phyloP scores from a whole-genome alignment of 1,140 invertebrate species.

The Euglossa dilemma region DNA sequence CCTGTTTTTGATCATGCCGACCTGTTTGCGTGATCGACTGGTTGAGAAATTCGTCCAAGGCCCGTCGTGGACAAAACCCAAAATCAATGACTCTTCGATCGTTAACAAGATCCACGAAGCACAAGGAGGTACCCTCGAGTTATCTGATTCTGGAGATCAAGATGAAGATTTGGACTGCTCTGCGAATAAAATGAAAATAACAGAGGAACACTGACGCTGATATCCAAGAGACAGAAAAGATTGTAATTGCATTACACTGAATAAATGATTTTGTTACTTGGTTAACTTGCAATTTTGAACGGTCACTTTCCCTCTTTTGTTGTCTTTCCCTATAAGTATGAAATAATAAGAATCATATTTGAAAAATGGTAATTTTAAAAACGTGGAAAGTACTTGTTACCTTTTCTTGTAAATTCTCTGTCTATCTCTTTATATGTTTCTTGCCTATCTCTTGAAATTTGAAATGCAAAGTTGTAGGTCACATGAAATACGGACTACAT shows the following conservation, averaged over 20 bases:
- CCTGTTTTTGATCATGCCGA: conserved; percentile 82
- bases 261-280: not conserved
- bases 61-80: conserved; percentile 75
- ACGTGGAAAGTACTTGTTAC: no score
- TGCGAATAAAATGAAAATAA: not conserved
- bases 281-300: not conserved
- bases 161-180: not conserved
- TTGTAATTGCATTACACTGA: not conserved
- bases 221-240: not conserved
- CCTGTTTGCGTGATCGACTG: conserved; percentile 82
- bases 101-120: not conserved
- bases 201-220: rapidly evolving
- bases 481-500: no score
- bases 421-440: no score
- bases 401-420: no score
- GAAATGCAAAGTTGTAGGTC: no score
- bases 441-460: no score
- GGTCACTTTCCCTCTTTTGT: not conserved
- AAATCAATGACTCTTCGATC: not conserved
- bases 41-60: conserved; percentile 82
- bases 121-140: no score
- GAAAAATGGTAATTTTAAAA: no score
- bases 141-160: no score
- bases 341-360: not conserved
- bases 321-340: no score